Percentiles rank a stretch among this genome's conserved stretches.
Evolutionary conservation across 2,888 invertebrate genomes (phyloP).

Genomic region (Metopia argyrocephala): DNA sequence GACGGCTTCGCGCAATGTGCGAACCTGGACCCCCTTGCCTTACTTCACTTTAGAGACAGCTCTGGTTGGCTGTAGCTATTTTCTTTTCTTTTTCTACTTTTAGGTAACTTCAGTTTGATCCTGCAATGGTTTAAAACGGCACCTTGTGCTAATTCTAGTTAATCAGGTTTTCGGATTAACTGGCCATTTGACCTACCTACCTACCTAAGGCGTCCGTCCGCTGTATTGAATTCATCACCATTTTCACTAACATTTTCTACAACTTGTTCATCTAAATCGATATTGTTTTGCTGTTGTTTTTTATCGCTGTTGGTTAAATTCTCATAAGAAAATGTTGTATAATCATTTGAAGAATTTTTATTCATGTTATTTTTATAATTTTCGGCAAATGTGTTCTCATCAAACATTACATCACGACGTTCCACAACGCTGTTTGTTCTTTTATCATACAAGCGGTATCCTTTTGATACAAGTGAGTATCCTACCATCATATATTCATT

Average conservation of each 20-base stretch:
- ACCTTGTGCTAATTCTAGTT: no score
- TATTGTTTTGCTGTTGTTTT: no score
- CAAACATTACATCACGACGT: constrained; percentile 47
- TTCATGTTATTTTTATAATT: not conserved
- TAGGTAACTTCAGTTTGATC: no score
- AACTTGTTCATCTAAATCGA: not conserved
- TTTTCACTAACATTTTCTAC: not conserved
- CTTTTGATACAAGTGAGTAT: constrained; percentile 30
- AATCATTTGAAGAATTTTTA: not conserved
- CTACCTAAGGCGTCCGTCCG: constrained; percentile 22
- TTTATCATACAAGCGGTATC: constrained; percentile 54
- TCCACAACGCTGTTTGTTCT: constrained; percentile 21
- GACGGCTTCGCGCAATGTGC: no score
- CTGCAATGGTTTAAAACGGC: no score
- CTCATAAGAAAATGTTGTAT: not conserved
- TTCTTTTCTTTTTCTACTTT: no score
- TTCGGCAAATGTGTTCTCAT: constrained; percentile 22
- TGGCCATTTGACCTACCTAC: no score
- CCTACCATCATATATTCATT: no score
- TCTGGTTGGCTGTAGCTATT: no score
- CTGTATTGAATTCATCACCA: constrained; percentile 17
- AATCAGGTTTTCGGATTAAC: no score
- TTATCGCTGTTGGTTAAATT: not conserved
- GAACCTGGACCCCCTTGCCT: no score
- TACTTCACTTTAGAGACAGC: no score